phyloP scores from a whole-genome alignment of 2,113 vertebrate genomes.

The Colistium nudipinnis region DNA sequence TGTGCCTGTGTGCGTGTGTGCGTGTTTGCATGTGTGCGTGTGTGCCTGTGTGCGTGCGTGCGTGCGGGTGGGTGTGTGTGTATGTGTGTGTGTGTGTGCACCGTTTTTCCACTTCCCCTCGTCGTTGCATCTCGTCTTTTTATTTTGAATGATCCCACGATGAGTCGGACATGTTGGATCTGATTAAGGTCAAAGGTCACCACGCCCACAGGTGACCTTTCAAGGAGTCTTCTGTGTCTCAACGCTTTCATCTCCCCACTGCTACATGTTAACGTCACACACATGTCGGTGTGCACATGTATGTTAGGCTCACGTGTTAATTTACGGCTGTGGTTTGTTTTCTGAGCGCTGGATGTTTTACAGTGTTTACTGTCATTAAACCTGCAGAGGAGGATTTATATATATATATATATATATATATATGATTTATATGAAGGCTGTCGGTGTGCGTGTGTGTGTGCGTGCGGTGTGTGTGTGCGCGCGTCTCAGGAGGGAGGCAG shows the following conservation, averaged over 20 bases:
- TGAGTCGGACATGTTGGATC: background rate
- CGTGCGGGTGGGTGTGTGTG: too few relatives aligned
- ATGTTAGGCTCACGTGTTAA: too few relatives aligned
- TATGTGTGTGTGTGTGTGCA: constrained; percentile 9
- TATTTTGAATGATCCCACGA: too few relatives aligned
- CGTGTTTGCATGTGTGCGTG: constrained; percentile 3
- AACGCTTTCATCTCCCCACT: too few relatives aligned
- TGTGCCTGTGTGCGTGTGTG: constrained; percentile 15
- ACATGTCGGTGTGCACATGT: too few relatives aligned
- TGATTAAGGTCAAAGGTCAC: constrained; percentile 3
- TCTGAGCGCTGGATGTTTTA: background rate
- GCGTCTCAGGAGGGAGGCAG: constrained; percentile 56
- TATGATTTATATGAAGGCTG: constrained; percentile 39
- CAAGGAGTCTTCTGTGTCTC: too few relatives aligned
- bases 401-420: too few relatives aligned
- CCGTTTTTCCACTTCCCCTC: constrained; percentile 44
- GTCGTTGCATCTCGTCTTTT: background rate
- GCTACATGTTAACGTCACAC: too few relatives aligned
- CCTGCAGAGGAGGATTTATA: constrained; percentile 43
- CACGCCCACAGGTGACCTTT: too few relatives aligned
- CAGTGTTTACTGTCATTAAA: background rate
- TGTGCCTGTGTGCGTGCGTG: too few relatives aligned
- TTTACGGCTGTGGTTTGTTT: background rate
- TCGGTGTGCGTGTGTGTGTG: constrained; percentile 20
- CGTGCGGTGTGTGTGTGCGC: constrained; percentile 28